Percentiles rank a stretch among this genome's conserved stretches.
These are phyloP conservation scores for Rallus limicola DNA, from an alignment of 2,113 vertebrate species.

Conservation along the genomic window DNA sequence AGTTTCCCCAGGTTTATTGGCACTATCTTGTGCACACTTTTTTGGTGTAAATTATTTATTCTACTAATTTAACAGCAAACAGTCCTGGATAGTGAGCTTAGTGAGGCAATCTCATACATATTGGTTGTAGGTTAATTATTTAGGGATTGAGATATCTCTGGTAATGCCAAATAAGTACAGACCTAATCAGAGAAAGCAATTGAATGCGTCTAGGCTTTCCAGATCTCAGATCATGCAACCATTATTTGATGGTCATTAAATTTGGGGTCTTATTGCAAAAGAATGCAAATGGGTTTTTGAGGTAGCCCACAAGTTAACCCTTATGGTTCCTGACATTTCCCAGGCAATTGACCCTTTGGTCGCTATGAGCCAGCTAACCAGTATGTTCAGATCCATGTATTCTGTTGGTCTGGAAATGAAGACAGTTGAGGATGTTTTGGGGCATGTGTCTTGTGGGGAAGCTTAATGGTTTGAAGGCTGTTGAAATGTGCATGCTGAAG, in stretches of 20 bases:
- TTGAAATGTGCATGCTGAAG: not conserved
- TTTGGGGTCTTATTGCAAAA: constrained; percentile 1
- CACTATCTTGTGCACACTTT: constrained; percentile 65
- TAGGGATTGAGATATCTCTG: constrained; percentile 74
- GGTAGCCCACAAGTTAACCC: constrained; percentile 10
- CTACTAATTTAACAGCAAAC: constrained; percentile 78
- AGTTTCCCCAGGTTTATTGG: constrained; percentile 72
- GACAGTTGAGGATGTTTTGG: not conserved
- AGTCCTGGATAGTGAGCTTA: constrained; percentile 68
- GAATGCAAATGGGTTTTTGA: not conserved
- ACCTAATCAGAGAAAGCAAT: constrained; percentile 52
- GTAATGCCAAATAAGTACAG: constrained; percentile 69
- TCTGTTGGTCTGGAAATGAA: not conserved
- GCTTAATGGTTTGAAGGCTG: not conserved
- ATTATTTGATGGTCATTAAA: constrained; percentile 21
- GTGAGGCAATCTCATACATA: constrained; percentile 69
- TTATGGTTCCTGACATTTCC: not conserved
- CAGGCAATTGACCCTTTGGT: not conserved
- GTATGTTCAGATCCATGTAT: not conserved
- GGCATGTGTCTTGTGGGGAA: not conserved
- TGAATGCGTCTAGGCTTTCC: constrained; percentile 44
- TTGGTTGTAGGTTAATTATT: constrained; percentile 81
- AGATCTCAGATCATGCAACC: constrained; percentile 11
- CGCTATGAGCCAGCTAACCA: not conserved
- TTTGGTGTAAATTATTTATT: constrained; percentile 80